These are phyloP conservation scores for Albula glossodonta DNA, from an alignment of 2,113 vertebrate genomes.

Conservation along the genomic window DNA sequence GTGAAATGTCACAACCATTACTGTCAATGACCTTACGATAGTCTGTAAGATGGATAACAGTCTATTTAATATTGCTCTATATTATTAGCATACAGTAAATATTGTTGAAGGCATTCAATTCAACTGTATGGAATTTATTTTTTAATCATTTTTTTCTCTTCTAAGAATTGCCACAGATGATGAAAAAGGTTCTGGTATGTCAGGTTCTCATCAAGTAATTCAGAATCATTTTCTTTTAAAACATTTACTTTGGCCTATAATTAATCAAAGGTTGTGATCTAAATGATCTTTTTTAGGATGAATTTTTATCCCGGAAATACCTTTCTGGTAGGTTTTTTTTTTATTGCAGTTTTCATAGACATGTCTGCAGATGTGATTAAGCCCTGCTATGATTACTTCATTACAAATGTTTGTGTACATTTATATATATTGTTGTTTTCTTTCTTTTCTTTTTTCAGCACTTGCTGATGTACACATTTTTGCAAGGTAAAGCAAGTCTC, in stretches of 20 bases:
- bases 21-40: background rate
- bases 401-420: background rate
- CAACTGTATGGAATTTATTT: background rate
- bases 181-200: constrained; percentile 75
- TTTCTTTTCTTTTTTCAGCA: constrained; percentile 61
- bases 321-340: constrained; percentile 69
- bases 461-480: constrained; percentile 73
- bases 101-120: background rate
- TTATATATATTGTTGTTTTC: constrained; percentile 43
- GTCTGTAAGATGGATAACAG: no score
- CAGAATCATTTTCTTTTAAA: constrained; percentile 21
- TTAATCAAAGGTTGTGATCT: background rate
- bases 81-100: no score
- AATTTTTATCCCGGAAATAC: constrained; percentile 73
- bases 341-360: background rate
- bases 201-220: constrained; percentile 27
- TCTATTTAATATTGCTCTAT: no score
- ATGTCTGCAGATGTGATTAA: no score
- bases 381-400: background rate
- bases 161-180: constrained; percentile 71
- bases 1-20: background rate
- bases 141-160: constrained; percentile 31
- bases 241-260: background rate
- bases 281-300: constrained; percentile 61
- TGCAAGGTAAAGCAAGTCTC: constrained; percentile 67